phyloP scores from a whole-genome alignment of 2,888 invertebrate genomes.

The Sturmia bella region DNA sequence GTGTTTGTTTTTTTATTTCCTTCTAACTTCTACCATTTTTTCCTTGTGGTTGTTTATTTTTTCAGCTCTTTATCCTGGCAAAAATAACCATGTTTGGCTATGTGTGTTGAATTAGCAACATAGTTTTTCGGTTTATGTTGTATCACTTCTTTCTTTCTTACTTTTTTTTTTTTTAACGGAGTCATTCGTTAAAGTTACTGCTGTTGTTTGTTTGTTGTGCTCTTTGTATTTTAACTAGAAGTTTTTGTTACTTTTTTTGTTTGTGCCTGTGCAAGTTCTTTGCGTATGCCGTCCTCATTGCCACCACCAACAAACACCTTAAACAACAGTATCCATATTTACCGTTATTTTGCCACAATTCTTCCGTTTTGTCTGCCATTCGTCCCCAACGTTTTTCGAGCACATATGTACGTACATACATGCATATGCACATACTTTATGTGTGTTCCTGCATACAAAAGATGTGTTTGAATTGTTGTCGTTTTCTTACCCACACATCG shows the following conservation, averaged over 20 bases:
- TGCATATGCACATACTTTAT: background rate
- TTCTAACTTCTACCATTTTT: constrained; percentile 8
- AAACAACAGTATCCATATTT: background rate
- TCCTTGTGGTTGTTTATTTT: constrained; percentile 25
- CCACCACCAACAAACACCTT: constrained; percentile 9
- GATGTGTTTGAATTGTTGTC: background rate
- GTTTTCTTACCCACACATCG: too few species aligned
- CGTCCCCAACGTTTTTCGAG: background rate
- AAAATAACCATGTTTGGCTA: constrained; percentile 37
- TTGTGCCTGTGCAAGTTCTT: constrained; percentile 15
- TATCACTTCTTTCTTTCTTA: constrained; percentile 13
- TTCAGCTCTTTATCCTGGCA: constrained; percentile 27
- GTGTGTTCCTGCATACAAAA: background rate
- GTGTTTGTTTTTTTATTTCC: constrained; percentile 21
- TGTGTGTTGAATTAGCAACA: constrained; percentile 56
- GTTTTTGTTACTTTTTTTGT: constrained; percentile 27
- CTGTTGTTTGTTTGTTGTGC: constrained; percentile 48
- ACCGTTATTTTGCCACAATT: constrained; percentile 38
- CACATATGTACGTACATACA: background rate
- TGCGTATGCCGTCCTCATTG: constrained; percentile 45
- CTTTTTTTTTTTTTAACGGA: constrained; percentile 1
- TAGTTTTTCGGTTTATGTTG: constrained; percentile 46
- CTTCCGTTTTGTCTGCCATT: constrained; percentile 15
- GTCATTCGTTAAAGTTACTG: constrained; percentile 40
- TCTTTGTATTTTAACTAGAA: constrained; percentile 40